Conservation (phyloP, 2,888 invertebrate genomes). For the Stenurella melanura region DNA sequence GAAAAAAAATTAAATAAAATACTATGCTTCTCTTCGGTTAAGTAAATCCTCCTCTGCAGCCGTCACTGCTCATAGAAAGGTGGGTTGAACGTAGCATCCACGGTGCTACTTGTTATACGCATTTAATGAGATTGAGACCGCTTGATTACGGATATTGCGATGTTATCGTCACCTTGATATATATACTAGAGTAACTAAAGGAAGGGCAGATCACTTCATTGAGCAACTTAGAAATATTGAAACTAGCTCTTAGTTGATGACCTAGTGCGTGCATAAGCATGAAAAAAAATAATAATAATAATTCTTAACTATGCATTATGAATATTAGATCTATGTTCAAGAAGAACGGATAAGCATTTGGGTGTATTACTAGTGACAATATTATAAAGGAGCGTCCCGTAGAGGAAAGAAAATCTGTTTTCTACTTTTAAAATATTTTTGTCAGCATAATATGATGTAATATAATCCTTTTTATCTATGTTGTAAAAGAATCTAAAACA, state of each 20-base stretch:
- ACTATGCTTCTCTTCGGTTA: background rate
- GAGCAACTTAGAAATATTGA: background rate
- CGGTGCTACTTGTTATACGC: constrained; percentile 25
- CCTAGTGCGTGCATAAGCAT: too few relatives aligned
- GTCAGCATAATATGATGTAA: too few relatives aligned
- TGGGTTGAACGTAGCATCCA: constrained; percentile 5
- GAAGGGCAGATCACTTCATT: background rate
- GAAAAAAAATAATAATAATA: too few relatives aligned
- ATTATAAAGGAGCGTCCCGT: too few relatives aligned
- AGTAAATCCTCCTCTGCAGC: background rate
- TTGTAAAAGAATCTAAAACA: too few relatives aligned
- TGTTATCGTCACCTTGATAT: constrained; percentile 28
- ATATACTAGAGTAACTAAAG: constrained; percentile 12
- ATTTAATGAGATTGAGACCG: constrained; percentile 32
- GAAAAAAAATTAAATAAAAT: background rate
- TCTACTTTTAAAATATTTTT: too few relatives aligned
- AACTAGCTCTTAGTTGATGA: background rate
- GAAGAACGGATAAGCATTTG: too few relatives aligned
- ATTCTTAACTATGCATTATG: too few relatives aligned
- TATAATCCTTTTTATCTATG: too few relatives aligned
- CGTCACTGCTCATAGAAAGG: background rate
- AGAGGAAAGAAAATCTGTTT: too few relatives aligned
- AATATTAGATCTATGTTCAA: too few relatives aligned
- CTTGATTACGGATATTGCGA: constrained; percentile 32
- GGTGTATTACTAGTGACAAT: too few relatives aligned